Evolutionary conservation across 2,113 vertebrate genomes (phyloP), one percentile per base, ranked within the genome.

Genomic region (Heterotis niloticus): DNA sequence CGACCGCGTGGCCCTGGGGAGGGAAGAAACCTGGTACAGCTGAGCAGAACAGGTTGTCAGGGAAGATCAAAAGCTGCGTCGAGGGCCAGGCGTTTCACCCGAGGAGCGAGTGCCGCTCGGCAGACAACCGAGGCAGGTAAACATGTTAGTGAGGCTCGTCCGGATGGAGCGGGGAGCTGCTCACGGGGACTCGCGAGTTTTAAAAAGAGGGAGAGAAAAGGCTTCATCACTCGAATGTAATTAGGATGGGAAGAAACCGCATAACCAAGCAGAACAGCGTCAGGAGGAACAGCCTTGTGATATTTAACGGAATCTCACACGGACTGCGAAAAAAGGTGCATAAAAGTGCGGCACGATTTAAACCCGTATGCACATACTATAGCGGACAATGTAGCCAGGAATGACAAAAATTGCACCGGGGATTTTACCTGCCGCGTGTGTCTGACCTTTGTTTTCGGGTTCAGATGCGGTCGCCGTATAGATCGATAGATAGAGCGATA

Each of bases 21-120:
- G 23, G 2, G 34, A 29, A 65, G 60, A 64, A n/a, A 34, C 59
- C 59, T 65, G 20, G 29, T 57, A 64, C 28, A 52, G 75, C n/a
- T 17, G 29, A 54, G 75, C 29, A 10, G 75, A 34, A 29, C 60
- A 9, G 75, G 29, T 34, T 28, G 29, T 20, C 16, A 57, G 62
- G 23, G 75, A 12, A 65, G 59, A 76, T 76, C 26, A 64, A 76
- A 64, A 24, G 75, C 75, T 64, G 75, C n/a, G 28, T 51, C 64
- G 28, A 52, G 51, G 62, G 75, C 34, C 11, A 16, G 3, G n/a
- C 17, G 18, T 28, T 54, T 65, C 18, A 11, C 11, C 9, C 13
- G 28, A 23, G 74, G 74, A 34, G 29, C 16, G 2, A 44, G 59
- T n/a, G 17, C 29, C 9, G 28, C 34, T 44, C 60, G 5, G 28